phyloP scores from a whole-genome alignment of 2,797 vertebrate genomes.

The Acrossocheilus fasciatus region DNA sequence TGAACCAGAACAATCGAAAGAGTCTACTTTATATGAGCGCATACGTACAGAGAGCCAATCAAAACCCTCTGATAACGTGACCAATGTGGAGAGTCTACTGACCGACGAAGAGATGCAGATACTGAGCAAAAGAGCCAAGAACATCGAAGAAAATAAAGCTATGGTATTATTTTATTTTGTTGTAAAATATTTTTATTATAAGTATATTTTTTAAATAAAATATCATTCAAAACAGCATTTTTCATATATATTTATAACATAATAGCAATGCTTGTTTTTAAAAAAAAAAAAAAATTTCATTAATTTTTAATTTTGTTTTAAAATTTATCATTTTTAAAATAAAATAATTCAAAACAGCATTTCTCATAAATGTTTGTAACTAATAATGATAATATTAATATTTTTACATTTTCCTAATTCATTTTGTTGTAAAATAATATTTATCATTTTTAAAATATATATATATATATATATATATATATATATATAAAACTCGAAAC shows the following conservation, averaged over 20 bases:
- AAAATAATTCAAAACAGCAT: neutral
- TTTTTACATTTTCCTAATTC: too few species aligned
- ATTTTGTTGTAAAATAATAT: too few species aligned
- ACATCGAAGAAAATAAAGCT: slow-evolving; percentile 97
- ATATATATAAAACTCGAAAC: too few species aligned
- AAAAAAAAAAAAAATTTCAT: too few species aligned
- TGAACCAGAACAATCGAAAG: slow-evolving; percentile 2
- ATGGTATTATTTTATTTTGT: slow-evolving; percentile 79
- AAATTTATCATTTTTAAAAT: too few species aligned
- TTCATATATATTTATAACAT: neutral
- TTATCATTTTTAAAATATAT: too few species aligned
- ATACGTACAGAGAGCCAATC: slow-evolving; percentile 6
- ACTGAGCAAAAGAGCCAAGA: slow-evolving; percentile 87
- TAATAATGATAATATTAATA: too few species aligned
- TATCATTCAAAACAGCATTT: neutral
- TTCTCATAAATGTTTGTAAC: neutral
- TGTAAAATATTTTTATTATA: neutral
- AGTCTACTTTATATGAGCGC: neutral
- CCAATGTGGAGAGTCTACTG: slow-evolving; percentile 73
- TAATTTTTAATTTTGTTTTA: too few species aligned
- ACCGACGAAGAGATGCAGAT: slow-evolving; percentile 78
- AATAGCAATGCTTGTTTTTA: too few species aligned
- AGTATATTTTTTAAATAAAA: too few species aligned
- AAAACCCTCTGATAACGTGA: slow-evolving; percentile 60
- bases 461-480: too few species aligned